phyloP scores from a whole-genome alignment of 1,140 invertebrate genomes.

The Polypedilum pembai region DNA sequence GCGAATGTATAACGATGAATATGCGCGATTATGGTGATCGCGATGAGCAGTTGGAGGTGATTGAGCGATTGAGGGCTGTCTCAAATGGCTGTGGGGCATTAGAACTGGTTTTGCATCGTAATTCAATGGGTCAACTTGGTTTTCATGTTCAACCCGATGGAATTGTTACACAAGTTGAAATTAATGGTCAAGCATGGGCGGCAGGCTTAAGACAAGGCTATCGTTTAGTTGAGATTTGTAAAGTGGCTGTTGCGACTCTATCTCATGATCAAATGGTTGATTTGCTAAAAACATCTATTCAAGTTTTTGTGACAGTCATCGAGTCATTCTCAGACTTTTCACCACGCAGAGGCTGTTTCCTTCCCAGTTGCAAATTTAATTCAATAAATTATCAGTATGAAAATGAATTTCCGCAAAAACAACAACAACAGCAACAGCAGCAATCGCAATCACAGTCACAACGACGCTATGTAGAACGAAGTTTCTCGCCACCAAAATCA shows the following conservation, averaged over 20 bases:
- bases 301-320: conserved; percentile 77
- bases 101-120: conserved; percentile 65
- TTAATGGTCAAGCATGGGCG: conserved; percentile 75
- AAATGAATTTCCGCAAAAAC: conserved; percentile 48
- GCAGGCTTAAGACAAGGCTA: conserved; percentile 85
- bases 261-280: conserved; percentile 92
- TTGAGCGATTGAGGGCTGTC: conserved; percentile 60
- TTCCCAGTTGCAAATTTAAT: conserved; percentile 61
- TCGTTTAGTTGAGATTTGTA: conserved; percentile 87
- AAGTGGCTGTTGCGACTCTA: conserved; percentile 79
- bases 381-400: conserved; percentile 60
- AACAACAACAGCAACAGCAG: conserved; percentile 47
- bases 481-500: conserved; percentile 72
- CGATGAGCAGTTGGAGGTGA: conserved; percentile 73
- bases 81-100: conserved; percentile 65
- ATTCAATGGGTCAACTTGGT: conserved; percentile 78
- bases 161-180: conserved; percentile 88
- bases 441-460: conserved; percentile 32
- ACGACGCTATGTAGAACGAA: conserved; percentile 60
- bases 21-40: conserved; percentile 57
- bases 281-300: conserved; percentile 79
- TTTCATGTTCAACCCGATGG: conserved; percentile 96
- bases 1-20: conserved; percentile 73
- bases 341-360: conserved; percentile 55
- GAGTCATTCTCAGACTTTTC: conserved; percentile 35